Conservation (phyloP, 2,113 vertebrate species). For the Leucosticte australis region DNA sequence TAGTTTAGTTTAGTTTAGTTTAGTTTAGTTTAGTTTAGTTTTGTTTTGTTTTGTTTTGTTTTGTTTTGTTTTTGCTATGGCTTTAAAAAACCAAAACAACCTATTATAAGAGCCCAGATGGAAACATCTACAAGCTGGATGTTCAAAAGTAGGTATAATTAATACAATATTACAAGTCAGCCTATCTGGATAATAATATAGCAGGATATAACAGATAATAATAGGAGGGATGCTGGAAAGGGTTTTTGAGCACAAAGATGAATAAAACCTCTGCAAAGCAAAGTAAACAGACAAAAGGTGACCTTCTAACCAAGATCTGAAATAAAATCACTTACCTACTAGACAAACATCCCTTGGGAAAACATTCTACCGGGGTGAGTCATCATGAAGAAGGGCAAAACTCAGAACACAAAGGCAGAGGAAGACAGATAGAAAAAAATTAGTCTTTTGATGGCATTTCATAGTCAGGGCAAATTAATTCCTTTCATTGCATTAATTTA, state of each 20-base stretch:
- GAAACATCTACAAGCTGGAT: not conserved
- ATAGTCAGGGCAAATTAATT: not conserved
- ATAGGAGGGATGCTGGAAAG: not conserved
- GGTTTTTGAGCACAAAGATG: not conserved
- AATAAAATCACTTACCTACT: not conserved
- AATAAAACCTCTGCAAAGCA: not conserved
- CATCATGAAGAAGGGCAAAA: not conserved
- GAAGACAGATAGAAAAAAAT: not conserved
- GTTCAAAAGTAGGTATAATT: not conserved
- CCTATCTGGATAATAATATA: not conserved
- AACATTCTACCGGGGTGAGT: not conserved
- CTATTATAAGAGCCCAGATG: not conserved
- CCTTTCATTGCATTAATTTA: not conserved
- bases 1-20: too few relatives aligned
- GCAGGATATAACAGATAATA: not conserved
- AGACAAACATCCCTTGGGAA: not conserved
- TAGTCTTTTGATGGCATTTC: not conserved
- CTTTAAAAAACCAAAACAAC: not conserved
- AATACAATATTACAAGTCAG: not conserved
- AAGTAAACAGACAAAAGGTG: not conserved
- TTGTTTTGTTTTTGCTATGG: not conserved
- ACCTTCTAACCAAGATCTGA: not conserved
- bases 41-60: not conserved
- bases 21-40: too few relatives aligned
- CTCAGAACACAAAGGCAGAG: not conserved